phyloP scores from a whole-genome alignment of 1,140 invertebrate species.

The Dinothrombium tinctorium region DNA sequence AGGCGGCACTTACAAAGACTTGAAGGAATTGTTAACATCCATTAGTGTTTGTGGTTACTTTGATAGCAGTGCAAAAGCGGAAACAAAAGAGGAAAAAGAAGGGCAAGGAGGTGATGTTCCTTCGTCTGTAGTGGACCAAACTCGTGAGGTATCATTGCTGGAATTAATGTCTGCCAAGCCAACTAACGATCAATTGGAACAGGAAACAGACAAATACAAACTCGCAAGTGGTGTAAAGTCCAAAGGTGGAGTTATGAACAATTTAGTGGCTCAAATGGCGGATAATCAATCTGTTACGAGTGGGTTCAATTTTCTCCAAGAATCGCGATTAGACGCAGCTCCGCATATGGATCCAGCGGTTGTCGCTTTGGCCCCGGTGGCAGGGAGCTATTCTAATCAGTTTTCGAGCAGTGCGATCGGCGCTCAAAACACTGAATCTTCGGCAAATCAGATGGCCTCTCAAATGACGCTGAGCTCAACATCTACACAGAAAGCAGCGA shows the following conservation, averaged over 20 bases:
- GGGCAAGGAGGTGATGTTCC: too few species aligned
- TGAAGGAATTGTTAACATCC: slow-evolving; percentile 7
- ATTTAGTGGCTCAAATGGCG: too few species aligned
- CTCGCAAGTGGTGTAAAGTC: too few species aligned
- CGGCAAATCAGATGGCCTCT: background rate
- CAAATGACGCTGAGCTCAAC: background rate
- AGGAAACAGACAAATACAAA: too few species aligned
- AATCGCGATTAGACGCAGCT: slow-evolving; percentile 14
- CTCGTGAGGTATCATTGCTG: too few species aligned
- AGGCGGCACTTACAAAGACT: slow-evolving; percentile 4
- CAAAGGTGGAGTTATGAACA: too few species aligned
- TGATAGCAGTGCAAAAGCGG: too few species aligned
- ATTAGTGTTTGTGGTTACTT: slow-evolving; percentile 7
- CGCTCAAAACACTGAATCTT: background rate
- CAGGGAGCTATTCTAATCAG: slow-evolving; percentile 11
- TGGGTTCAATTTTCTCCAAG: slow-evolving; percentile 7
- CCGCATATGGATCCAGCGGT: slow-evolving; percentile 25
- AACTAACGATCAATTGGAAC: too few species aligned
- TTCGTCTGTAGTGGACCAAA: too few species aligned
- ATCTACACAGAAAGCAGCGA: background rate
- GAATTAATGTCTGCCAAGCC: too few species aligned
- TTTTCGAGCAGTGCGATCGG: slow-evolving; percentile 4
- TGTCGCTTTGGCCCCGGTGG: slow-evolving; percentile 21
- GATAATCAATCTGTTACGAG: too few species aligned
- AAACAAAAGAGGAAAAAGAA: too few species aligned